Percentiles rank a stretch among this genome's conserved stretches.
phyloP scores from a whole-genome alignment of 2,888 invertebrate genomes.

The Eupithecia pulchellata region DNA sequence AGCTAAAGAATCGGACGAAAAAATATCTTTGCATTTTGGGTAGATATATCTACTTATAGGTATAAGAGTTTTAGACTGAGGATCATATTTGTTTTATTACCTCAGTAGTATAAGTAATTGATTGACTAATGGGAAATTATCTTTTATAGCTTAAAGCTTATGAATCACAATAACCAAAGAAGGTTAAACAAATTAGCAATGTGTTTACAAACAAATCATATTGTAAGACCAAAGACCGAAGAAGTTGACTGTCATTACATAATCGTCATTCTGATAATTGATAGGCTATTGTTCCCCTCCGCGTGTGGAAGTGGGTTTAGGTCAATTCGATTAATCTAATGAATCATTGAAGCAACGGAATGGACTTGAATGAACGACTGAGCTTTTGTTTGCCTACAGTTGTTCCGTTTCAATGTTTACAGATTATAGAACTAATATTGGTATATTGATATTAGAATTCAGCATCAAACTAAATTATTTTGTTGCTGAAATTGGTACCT shows the following conservation, averaged over 20 bases:
- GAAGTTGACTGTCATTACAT: conserved; percentile 31
- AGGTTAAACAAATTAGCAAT: not conserved
- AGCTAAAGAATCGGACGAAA: too few species aligned
- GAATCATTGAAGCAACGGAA: not conserved
- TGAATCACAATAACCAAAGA: not conserved
- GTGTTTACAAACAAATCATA: conserved; percentile 1
- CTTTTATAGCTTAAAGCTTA: not conserved
- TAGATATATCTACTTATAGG: too few species aligned
- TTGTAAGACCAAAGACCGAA: conserved; percentile 22
- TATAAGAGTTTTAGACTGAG: too few species aligned
- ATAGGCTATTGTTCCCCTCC: conserved; percentile 38
- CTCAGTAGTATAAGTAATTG: too few species aligned
- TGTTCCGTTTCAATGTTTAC: too few species aligned
- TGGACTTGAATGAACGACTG: not conserved
- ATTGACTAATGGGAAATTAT: not conserved
- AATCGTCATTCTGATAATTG: conserved; percentile 39
- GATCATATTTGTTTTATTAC: too few species aligned
- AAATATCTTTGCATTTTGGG: too few species aligned
- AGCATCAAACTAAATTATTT: too few species aligned
- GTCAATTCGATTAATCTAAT: conserved; percentile 45
- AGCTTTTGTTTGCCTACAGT: not conserved
- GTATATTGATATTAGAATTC: too few species aligned
- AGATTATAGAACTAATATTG: too few species aligned
- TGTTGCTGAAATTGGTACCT: too few species aligned
- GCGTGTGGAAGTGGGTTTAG: conserved; percentile 40